Percentiles rank a stretch among this genome's conserved stretches.
Conservation (phyloP, 2,113 vertebrate genomes). For the Odocoileus hemionus region DNA sequence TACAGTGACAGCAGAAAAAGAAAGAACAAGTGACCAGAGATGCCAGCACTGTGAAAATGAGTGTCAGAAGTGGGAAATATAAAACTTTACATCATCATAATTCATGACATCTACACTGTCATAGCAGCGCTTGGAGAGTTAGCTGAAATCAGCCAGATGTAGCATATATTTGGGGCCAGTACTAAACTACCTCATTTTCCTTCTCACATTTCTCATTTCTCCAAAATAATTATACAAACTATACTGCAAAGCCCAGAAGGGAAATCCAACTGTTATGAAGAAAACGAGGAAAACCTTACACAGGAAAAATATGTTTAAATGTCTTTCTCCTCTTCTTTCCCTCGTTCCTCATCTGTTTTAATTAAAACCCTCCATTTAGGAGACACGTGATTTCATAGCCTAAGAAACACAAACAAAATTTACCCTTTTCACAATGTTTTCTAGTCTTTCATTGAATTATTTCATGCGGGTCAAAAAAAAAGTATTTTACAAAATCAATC, state of each 20-base stretch:
- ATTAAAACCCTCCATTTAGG: conserved; percentile 67
- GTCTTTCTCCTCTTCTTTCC: conserved; percentile 53
- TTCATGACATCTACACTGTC: conserved; percentile 32
- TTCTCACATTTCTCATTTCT: conserved; percentile 68
- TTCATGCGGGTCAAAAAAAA: conserved; percentile 38
- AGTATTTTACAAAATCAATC: conserved; percentile 37
- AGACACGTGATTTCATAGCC: conserved; percentile 54
- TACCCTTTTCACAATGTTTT: conserved; percentile 13
- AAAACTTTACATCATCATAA: conserved; percentile 12
- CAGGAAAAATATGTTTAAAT: conserved; percentile 66
- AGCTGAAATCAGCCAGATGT: conserved; percentile 58
- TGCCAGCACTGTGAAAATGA: conserved; percentile 45
- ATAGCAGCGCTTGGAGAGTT: conserved; percentile 50
- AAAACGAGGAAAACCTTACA: conserved; percentile 62
- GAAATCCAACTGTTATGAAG: conserved; percentile 74
- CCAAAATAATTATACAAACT: conserved; percentile 76
- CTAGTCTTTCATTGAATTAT: conserved; percentile 52
- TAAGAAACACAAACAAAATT: conserved; percentile 66
- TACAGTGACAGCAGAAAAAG: neutral
- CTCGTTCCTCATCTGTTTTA: conserved; percentile 74
- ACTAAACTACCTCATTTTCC: conserved; percentile 66
- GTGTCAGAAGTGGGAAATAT: neutral
- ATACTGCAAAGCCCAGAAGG: conserved; percentile 71
- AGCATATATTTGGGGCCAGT: conserved; percentile 51
- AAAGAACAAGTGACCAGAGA: conserved; percentile 5